Conservation (phyloP, 1,140 invertebrate genomes). For the Cyclargus thomasi region DNA sequence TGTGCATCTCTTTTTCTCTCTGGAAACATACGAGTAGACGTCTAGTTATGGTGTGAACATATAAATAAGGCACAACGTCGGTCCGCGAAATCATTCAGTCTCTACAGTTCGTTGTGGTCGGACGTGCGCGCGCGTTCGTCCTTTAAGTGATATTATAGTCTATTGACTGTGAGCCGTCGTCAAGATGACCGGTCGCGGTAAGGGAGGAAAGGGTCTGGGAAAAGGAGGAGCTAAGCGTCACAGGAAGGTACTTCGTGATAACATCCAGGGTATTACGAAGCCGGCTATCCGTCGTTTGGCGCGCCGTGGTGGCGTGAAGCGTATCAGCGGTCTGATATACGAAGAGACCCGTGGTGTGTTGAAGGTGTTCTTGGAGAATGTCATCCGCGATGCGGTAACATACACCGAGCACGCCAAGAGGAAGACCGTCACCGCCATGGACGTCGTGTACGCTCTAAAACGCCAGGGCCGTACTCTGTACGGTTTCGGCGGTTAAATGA, state of each 20-base stretch:
- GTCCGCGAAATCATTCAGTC: too few relatives aligned
- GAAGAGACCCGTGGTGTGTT: slow-evolving; percentile 59
- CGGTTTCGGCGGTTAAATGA: slow-evolving; percentile 77
- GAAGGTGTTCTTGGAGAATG: slow-evolving; percentile 89
- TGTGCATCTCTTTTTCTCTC: too few relatives aligned
- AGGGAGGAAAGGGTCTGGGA: slow-evolving; percentile 50
- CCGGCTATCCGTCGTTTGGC: slow-evolving; percentile 49
- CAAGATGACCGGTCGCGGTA: slow-evolving; percentile 53
- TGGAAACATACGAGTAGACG: too few relatives aligned
- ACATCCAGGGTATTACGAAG: slow-evolving; percentile 52
- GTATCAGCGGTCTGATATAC: slow-evolving; percentile 69
- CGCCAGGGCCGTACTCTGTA: slow-evolving; percentile 79
- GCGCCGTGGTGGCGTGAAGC: slow-evolving; percentile 82
- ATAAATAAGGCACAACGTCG: too few relatives aligned
- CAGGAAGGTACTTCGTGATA: slow-evolving; percentile 76
- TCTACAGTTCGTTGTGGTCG: too few relatives aligned
- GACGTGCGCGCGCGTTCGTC: too few relatives aligned
- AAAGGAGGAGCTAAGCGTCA: slow-evolving; percentile 72
- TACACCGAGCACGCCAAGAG: slow-evolving; percentile 69
- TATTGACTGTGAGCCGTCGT: slow-evolving; percentile 19
- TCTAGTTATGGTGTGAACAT: too few relatives aligned
- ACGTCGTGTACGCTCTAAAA: slow-evolving; percentile 82
- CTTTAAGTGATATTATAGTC: background rate
- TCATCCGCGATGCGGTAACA: slow-evolving; percentile 88
- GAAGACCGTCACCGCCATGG: slow-evolving; percentile 91